Conservation (phyloP, 2,888 invertebrate species). For the Pammene fasciana region DNA sequence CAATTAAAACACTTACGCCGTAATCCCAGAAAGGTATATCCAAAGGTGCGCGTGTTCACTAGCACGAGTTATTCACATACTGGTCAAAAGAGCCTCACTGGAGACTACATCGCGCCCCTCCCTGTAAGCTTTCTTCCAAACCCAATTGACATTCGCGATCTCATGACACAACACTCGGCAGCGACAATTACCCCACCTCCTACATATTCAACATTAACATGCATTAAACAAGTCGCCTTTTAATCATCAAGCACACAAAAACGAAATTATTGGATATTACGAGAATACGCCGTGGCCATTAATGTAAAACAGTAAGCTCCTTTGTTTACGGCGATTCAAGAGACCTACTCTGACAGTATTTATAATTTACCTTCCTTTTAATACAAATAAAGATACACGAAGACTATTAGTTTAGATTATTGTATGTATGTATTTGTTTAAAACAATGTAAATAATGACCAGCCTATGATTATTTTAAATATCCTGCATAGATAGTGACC, state of each 20-base stretch:
- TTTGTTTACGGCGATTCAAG: too few species aligned
- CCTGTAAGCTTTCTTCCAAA: slow-evolving; percentile 47
- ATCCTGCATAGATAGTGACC: too few species aligned
- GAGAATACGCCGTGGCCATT: too few species aligned
- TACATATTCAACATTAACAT: slow-evolving; percentile 3
- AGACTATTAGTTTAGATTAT: too few species aligned
- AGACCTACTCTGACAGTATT: too few species aligned
- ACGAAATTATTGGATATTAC: background rate
- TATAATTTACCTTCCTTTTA: too few species aligned
- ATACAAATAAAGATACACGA: too few species aligned
- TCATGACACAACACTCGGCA: slow-evolving; percentile 50
- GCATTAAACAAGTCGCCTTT: slow-evolving; percentile 10
- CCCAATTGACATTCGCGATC: slow-evolving; percentile 49
- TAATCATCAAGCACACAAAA: slow-evolving; percentile 8
- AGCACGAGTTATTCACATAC: slow-evolving; percentile 52
- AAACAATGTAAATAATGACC: too few species aligned
- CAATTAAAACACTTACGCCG: slow-evolving; percentile 50
- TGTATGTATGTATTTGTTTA: too few species aligned
- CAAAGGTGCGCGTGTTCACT: slow-evolving; percentile 52
- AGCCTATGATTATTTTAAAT: too few species aligned
- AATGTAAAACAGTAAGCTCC: too few species aligned
- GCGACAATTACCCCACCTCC: slow-evolving; percentile 44
- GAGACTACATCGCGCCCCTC: slow-evolving; percentile 53
- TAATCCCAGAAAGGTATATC: slow-evolving; percentile 43
- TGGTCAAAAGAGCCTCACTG: slow-evolving; percentile 48